A percentile compares a stretch with the other conserved stretches of the same genome.
These are phyloP conservation scores for Albula goreensis DNA, from an alignment of 2,113 vertebrate species.

Conservation along the genomic window DNA sequence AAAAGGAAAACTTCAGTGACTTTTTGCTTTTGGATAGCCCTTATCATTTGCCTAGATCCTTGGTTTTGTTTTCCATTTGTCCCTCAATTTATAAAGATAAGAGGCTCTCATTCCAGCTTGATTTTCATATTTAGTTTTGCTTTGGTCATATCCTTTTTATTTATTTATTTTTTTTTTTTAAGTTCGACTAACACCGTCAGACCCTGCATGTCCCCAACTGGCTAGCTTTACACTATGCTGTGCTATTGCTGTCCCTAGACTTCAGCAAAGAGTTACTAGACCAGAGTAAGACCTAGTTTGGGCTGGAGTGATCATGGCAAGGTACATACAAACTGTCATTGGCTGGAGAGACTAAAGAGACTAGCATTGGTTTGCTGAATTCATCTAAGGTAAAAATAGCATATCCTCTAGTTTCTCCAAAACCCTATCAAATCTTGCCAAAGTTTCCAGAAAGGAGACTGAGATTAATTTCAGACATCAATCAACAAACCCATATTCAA, in stretches of 20 bases:
- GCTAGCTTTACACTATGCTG: neutral
- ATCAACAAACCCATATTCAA: neutral
- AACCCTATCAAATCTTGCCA: neutral
- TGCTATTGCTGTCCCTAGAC: neutral
- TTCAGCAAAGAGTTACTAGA: neutral
- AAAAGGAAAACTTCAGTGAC: neutral
- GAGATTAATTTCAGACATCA: neutral
- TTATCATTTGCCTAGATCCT: neutral
- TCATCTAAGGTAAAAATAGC: neutral
- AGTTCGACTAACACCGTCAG: neutral
- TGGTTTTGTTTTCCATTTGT: neutral
- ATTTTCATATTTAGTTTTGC: neutral
- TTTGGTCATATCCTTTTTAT: neutral
- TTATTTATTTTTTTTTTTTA: neutral
- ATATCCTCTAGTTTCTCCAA: neutral
- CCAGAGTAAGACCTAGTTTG: neutral
- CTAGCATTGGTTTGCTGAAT: neutral
- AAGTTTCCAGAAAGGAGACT: neutral
- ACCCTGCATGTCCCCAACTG: neutral
- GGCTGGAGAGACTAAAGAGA: neutral
- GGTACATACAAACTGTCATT: neutral
- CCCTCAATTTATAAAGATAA: neutral
- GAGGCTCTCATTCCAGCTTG: neutral
- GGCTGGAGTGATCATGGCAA: neutral
- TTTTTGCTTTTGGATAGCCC: neutral